Evolutionary conservation across 2,797 vertebrate genomes (phyloP).

Genomic region (Phoxinus dragarum): DNA sequence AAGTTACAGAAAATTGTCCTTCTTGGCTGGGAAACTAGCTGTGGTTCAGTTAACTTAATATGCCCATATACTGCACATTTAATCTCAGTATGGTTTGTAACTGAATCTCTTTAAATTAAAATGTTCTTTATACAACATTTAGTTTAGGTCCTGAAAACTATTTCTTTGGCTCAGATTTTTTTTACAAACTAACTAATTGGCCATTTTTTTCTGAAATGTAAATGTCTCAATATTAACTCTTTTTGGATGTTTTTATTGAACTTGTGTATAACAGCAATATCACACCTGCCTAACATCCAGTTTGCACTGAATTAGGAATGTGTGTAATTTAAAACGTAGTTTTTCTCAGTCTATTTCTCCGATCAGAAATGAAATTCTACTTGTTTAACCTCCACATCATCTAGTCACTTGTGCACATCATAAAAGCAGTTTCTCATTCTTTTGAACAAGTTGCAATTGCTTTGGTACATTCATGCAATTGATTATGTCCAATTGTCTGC

Average conservation of each 20-base stretch:
- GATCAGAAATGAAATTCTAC: too few relatives aligned
- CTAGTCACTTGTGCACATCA: too few relatives aligned
- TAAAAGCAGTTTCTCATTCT: too few relatives aligned
- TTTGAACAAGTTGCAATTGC: too few relatives aligned
- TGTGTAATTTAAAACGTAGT: background rate
- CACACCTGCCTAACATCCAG: background rate
- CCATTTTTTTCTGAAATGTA: background rate
- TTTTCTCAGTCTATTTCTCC: too few relatives aligned
- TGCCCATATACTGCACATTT: slow-evolving; percentile 3
- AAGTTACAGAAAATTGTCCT: slow-evolving; percentile 24
- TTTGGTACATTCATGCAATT: too few relatives aligned
- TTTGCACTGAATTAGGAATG: background rate
- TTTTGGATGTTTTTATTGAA: background rate
- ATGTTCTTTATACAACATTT: background rate
- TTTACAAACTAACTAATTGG: background rate
- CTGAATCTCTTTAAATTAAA: background rate
- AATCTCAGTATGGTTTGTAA: slow-evolving; percentile 14
- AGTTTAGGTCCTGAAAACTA: background rate
- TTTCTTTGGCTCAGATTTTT: background rate
- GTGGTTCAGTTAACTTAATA: slow-evolving; percentile 21
- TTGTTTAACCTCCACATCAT: too few relatives aligned
- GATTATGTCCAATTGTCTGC: too few relatives aligned
- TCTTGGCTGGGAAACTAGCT: slow-evolving; percentile 17
- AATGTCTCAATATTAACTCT: background rate
- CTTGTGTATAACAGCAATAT: background rate